A percentile compares a stretch with the other conserved stretches of the same genome.
phyloP scores from a whole-genome alignment of 1,140 invertebrate genomes.

The Heliothis virescens region DNA sequence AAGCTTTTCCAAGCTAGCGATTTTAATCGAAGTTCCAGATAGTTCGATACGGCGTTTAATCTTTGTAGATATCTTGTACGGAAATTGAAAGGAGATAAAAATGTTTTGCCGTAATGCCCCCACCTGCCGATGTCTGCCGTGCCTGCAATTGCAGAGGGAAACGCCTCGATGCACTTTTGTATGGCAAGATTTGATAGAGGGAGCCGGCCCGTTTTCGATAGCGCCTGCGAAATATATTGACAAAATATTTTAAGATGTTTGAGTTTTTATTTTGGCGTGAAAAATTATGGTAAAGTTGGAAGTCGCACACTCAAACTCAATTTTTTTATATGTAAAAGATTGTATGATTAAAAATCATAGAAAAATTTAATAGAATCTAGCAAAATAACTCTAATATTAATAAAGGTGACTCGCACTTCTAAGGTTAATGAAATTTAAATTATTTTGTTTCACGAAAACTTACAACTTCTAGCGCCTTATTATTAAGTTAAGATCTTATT shows the following conservation, averaged over 20 bases:
- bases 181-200: slow-evolving; percentile 30
- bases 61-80: slow-evolving; percentile 46
- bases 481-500: slow-evolving; percentile 10
- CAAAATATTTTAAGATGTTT: no score
- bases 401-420: neutral
- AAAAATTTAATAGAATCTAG: no score
- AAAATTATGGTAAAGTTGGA: neutral
- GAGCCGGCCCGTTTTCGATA: neutral
- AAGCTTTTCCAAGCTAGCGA: slow-evolving; percentile 34
- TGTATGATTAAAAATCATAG: neutral
- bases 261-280: neutral
- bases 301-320: no score
- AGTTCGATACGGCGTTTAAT: slow-evolving; percentile 47
- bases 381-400: neutral
- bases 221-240: neutral
- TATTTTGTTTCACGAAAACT: neutral
- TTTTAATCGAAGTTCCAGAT: slow-evolving; percentile 46
- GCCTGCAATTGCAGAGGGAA: slow-evolving; percentile 2
- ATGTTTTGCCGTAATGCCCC: slow-evolving; percentile 29
- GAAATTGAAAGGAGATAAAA: slow-evolving; percentile 52
- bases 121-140: neutral
- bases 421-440: slow-evolving; percentile 7
- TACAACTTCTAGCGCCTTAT: slow-evolving; percentile 1
- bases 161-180: slow-evolving; percentile 28
- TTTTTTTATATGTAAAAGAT: no score